Conservation (phyloP, 2,888 invertebrate species). For the Netelia fuscicornis region DNA sequence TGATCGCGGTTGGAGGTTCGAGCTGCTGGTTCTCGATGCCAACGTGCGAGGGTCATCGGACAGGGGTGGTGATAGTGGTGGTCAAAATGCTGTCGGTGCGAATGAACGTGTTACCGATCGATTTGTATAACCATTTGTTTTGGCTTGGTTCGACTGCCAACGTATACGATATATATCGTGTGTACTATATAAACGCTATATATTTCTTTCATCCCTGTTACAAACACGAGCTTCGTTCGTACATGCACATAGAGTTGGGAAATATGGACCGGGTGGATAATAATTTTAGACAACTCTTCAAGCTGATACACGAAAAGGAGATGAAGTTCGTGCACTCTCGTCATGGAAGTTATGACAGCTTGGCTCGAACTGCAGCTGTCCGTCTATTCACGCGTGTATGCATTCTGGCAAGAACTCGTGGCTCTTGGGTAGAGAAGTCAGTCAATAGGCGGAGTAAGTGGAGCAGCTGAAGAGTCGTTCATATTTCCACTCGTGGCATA, state of each 20-base stretch:
- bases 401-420: conserved; percentile 39
- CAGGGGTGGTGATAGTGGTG: conserved; percentile 56
- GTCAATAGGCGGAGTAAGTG: conserved; percentile 60
- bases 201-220: conserved; percentile 18
- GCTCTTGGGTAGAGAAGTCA: conserved; percentile 20
- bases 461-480: conserved; percentile 51
- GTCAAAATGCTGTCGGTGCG: conserved; percentile 55
- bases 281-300: background rate
- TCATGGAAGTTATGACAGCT: conserved; percentile 52
- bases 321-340: conserved; percentile 34
- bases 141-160: conserved; percentile 40
- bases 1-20: conserved; percentile 52
- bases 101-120: conserved; percentile 59
- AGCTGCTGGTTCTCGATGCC: conserved; percentile 64
- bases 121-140: conserved; percentile 69
- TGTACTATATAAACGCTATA: conserved; percentile 17
- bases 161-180: background rate
- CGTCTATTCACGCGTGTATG: conserved; percentile 30
- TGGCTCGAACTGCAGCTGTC: conserved; percentile 57
- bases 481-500: conserved; percentile 22
- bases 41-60: conserved; percentile 52
- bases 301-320: conserved; percentile 4
- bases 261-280: background rate
- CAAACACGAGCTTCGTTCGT: conserved; percentile 6
- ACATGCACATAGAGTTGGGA: background rate